Evolutionary conservation across 2,797 vertebrate species (phyloP).

Genomic region (Hoplostethus atlanticus): DNA sequence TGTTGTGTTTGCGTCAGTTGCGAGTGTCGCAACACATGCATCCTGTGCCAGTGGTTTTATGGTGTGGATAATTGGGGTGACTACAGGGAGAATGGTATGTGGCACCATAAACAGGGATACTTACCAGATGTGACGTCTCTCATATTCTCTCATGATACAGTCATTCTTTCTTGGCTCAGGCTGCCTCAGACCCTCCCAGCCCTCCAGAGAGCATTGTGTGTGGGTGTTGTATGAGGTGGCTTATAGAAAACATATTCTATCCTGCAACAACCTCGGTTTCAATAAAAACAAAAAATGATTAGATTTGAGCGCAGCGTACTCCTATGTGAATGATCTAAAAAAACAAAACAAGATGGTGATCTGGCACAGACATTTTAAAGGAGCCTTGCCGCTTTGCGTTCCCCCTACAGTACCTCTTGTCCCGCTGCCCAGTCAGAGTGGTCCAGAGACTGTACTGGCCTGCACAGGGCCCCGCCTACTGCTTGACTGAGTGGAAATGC

Average conservation of each 20-base stretch:
- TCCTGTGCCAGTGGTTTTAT: conserved; percentile 68
- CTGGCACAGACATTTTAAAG: background rate
- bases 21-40: conserved; percentile 49
- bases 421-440: background rate
- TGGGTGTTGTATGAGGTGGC: background rate
- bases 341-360: background rate
- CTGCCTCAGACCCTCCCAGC: conserved; percentile 24
- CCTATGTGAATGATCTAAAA: background rate
- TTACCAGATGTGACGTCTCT: conserved; percentile 70
- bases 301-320: background rate
- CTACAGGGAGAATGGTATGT: conserved; percentile 69
- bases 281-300: background rate
- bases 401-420: conserved; percentile 11
- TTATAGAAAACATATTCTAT: conserved; percentile 1
- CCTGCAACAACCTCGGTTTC: background rate
- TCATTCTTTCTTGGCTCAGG: conserved; percentile 3
- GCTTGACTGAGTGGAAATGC: conserved; percentile 66
- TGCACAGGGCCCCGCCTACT: conserved; percentile 36
- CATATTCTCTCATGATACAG: conserved; percentile 41
- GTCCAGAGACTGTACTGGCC: conserved; percentile 18
- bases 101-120: conserved; percentile 68
- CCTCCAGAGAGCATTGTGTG: background rate
- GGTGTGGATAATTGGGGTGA: conserved; percentile 63
- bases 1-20: conserved; percentile 40
- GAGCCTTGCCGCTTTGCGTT: background rate